phyloP scores from a whole-genome alignment of 2,888 invertebrate genomes.

The Alloplasta piceator region DNA sequence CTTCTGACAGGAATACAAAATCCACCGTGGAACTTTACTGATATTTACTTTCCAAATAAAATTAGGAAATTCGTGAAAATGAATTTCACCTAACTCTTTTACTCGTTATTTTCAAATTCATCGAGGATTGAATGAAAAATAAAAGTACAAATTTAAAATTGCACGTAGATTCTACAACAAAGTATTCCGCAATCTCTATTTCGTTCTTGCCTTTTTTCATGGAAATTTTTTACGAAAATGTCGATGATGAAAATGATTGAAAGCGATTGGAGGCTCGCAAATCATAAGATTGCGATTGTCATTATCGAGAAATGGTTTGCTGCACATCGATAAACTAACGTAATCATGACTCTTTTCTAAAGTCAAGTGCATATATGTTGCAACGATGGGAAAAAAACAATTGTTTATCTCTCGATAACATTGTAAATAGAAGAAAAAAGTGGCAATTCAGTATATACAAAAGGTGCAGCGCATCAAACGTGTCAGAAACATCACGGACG shows the following conservation, averaged over 20 bases:
- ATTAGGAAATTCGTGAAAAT: no score
- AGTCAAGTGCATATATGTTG: background rate
- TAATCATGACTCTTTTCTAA: conserved; percentile 14
- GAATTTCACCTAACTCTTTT: no score
- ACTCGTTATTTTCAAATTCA: no score
- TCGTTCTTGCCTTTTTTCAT: no score
- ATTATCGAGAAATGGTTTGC: conserved; percentile 26
- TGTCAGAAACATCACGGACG: background rate
- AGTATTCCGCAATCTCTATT: no score
- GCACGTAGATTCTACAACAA: no score
- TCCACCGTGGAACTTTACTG: no score
- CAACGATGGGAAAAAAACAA: background rate
- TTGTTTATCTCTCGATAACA: no score
- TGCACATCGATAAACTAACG: background rate
- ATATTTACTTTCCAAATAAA: no score
- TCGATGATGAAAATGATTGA: background rate
- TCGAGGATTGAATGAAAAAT: no score
- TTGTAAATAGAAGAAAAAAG: background rate
- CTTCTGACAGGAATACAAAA: no score
- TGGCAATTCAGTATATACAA: conserved; percentile 7
- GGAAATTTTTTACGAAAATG: background rate
- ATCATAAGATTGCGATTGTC: conserved; percentile 6
- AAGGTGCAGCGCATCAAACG: background rate
- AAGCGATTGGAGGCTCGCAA: background rate
- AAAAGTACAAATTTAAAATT: no score